These are phyloP conservation scores for Melikaiella ostensackeni DNA, from an alignment of 2,888 invertebrate species.

Conservation along the genomic window DNA sequence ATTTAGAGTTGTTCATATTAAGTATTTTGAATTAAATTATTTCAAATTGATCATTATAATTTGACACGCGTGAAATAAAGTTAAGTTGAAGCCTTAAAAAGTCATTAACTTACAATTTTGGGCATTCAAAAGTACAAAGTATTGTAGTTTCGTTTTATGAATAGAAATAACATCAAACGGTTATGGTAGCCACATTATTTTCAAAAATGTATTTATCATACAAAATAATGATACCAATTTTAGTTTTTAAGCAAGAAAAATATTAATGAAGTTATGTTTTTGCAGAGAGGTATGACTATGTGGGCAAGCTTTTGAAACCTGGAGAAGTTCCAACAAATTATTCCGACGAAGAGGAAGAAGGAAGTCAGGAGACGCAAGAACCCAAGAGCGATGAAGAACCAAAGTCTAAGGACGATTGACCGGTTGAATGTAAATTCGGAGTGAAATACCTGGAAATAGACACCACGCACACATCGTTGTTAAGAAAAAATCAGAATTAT, in stretches of 20 bases:
- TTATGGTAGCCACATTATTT: not conserved
- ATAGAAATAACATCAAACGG: not conserved
- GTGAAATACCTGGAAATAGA: constrained; percentile 58
- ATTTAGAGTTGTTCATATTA: too few relatives aligned
- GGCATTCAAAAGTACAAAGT: too few relatives aligned
- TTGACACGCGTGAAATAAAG: too few relatives aligned
- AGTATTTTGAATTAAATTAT: too few relatives aligned
- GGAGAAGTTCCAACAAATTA: constrained; percentile 94
- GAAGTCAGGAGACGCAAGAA: constrained; percentile 69
- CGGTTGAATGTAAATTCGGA: constrained; percentile 56
- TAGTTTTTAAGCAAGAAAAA: not conserved
- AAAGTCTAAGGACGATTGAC: constrained; percentile 76
- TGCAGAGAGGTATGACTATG: constrained; percentile 95
- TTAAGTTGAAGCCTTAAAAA: too few relatives aligned
- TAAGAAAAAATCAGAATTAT: constrained; percentile 61
- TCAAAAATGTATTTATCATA: not conserved
- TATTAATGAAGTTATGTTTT: constrained; percentile 57
- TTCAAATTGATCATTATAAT: too few relatives aligned
- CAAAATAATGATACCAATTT: not conserved
- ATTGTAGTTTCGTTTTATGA: too few relatives aligned
- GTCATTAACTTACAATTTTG: too few relatives aligned
- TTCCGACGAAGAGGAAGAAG: constrained; percentile 91
- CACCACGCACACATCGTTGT: constrained; percentile 66
- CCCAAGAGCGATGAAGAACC: constrained; percentile 72
- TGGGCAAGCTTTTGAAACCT: constrained; percentile 93